These are phyloP conservation scores for Hirudinaria manillensis DNA, from an alignment of 2,888 invertebrate species.

Conservation along the genomic window DNA sequence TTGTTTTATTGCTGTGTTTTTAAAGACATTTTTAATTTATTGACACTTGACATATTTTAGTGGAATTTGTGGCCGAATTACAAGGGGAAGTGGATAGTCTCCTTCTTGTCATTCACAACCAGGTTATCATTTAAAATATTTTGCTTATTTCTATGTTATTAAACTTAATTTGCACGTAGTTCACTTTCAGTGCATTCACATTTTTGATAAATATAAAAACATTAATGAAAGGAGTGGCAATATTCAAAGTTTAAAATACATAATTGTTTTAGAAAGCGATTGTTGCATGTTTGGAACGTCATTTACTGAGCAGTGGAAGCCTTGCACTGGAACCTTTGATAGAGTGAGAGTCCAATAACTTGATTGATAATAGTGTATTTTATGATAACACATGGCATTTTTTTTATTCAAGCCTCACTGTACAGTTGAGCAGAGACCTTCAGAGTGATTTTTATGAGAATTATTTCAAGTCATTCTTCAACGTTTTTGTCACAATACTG, in stretches of 20 bases:
- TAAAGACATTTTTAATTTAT: background rate
- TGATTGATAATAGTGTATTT: too few relatives aligned
- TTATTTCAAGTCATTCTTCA: constrained; percentile 72
- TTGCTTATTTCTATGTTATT: too few relatives aligned
- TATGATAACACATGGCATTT: too few relatives aligned
- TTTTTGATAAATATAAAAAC: background rate
- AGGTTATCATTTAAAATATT: constrained; percentile 41
- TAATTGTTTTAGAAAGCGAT: constrained; percentile 11
- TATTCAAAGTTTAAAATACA: background rate
- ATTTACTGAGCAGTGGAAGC: constrained; percentile 67
- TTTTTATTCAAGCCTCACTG: constrained; percentile 63
- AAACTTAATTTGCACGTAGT: too few relatives aligned
- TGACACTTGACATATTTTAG: constrained; percentile 44
- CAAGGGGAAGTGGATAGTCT: constrained; percentile 69
- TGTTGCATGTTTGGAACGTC: constrained; percentile 60
- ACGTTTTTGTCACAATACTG: constrained; percentile 66
- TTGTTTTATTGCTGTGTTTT: constrained; percentile 6
- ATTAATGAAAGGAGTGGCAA: background rate
- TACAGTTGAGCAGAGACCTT: constrained; percentile 78
- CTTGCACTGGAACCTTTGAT: constrained; percentile 73
- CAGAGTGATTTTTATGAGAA: constrained; percentile 76
- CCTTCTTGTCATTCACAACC: constrained; percentile 70
- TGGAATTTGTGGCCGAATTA: constrained; percentile 69
- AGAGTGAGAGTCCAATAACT: constrained; percentile 63
- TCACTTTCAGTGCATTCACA: too few relatives aligned